phyloP scores from a whole-genome alignment of 2,888 invertebrate species.

The Ernsta delagoae region DNA sequence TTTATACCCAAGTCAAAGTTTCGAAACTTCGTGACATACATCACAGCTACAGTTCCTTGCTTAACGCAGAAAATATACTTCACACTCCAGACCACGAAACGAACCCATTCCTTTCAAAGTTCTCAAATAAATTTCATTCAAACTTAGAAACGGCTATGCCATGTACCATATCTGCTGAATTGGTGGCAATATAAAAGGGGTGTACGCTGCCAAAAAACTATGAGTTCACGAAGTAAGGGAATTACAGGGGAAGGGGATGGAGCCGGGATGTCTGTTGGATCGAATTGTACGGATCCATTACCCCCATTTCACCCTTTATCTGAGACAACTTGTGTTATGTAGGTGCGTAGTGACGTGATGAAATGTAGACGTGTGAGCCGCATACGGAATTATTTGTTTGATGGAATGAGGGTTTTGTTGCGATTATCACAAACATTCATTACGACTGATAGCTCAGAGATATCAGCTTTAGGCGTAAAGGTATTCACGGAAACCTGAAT shows the following conservation, averaged over 20 bases:
- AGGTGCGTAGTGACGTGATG: background rate
- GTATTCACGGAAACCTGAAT: too few species aligned
- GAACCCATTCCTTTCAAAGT: conserved; percentile 15
- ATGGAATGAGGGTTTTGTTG: background rate
- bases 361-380: background rate
- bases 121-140: conserved; percentile 33
- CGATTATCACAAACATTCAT: background rate
- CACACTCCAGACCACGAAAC: conserved; percentile 19
- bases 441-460: background rate
- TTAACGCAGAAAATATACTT: conserved; percentile 6
- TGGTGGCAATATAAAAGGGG: conserved; percentile 33
- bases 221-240: conserved; percentile 17
- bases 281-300: conserved; percentile 7
- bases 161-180: conserved; percentile 30
- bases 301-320: conserved; percentile 1
- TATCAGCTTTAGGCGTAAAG: too few species aligned
- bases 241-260: background rate
- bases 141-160: conserved; percentile 30
- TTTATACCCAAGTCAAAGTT: background rate
- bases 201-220: conserved; percentile 32
- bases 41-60: conserved; percentile 2
- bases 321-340: conserved; percentile 6
- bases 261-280: conserved; percentile 5
- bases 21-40: background rate
- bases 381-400: conserved; percentile 3